A percentile compares a stretch with the other conserved stretches of the same genome.
phyloP scores from a whole-genome alignment of 2,797 vertebrate genomes.

The Percopsis omiscomaycus region DNA sequence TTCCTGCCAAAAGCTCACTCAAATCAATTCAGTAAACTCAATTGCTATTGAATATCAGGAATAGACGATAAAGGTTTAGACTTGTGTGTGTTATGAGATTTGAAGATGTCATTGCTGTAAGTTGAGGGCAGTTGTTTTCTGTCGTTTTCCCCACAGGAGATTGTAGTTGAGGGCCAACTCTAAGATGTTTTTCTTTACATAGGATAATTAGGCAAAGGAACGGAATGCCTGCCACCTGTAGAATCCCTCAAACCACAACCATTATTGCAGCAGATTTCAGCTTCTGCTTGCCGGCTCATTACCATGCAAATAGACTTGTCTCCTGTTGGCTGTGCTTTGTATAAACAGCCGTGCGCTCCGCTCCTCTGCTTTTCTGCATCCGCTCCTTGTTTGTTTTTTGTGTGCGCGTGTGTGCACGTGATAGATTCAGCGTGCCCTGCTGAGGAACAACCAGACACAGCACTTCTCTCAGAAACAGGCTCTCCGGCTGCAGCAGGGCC shows the following conservation, averaged over 20 bases:
- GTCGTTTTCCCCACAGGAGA: too few relatives aligned
- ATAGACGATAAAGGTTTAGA: too few relatives aligned
- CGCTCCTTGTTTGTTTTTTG: constrained; percentile 34
- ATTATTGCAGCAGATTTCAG: constrained; percentile 46
- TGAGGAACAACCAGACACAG: constrained; percentile 92
- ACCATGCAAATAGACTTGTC: constrained; percentile 64
- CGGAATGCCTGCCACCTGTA: constrained; percentile 39
- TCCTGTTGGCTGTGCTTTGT: constrained; percentile 50
- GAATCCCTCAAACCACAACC: constrained; percentile 52
- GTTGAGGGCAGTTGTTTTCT: too few relatives aligned
- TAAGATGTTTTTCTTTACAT: constrained; percentile 19
- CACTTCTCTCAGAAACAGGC: constrained; percentile 90
- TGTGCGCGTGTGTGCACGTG: constrained; percentile 9
- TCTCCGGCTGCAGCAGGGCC: constrained; percentile 87
- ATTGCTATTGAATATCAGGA: too few relatives aligned
- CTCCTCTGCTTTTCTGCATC: constrained; percentile 43
- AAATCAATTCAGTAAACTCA: too few relatives aligned
- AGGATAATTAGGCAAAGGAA: constrained; percentile 41
- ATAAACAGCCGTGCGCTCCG: constrained; percentile 41
- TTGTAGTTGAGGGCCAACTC: too few relatives aligned
- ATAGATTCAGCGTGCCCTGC: constrained; percentile 89
- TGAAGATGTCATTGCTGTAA: too few relatives aligned
- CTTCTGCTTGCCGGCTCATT: constrained; percentile 56
- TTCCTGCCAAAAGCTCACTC: too few relatives aligned
- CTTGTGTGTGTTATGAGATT: too few relatives aligned